A percentile compares a stretch with the other conserved stretches of the same genome.
These are phyloP conservation scores for Linurgus olivaceus DNA, from an alignment of 2,797 vertebrate species.

Conservation along the genomic window DNA sequence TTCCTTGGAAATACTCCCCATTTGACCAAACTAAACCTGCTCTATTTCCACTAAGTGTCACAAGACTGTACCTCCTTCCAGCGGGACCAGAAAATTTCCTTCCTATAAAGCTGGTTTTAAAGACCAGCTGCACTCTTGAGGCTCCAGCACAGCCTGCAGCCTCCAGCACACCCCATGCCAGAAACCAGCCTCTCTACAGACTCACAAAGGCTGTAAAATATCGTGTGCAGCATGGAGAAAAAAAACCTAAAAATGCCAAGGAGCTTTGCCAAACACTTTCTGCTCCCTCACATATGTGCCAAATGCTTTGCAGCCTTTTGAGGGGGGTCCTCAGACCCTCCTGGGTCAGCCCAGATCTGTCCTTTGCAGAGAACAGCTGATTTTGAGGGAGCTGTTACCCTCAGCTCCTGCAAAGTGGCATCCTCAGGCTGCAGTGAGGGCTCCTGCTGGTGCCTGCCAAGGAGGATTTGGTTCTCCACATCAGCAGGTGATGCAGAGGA, in stretches of 20 bases:
- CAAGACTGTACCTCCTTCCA: constrained; percentile 42
- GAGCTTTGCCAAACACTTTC: constrained; percentile 71
- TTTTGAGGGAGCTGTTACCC: not conserved
- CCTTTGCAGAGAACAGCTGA: not conserved
- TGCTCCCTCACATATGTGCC: constrained; percentile 63
- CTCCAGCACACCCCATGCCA: constrained; percentile 72
- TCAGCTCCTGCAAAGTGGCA: not conserved
- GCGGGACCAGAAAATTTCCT: constrained; percentile 54
- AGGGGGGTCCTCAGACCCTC: not conserved
- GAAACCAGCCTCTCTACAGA: constrained; percentile 70
- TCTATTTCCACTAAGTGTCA: constrained; percentile 53
- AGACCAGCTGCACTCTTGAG: constrained; percentile 73
- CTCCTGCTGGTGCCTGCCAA: not conserved
- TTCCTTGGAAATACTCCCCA: constrained; percentile 11
- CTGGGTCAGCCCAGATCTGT: not conserved
- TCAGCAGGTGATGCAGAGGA: not conserved
- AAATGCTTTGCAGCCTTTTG: constrained; percentile 50
- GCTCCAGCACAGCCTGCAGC: constrained; percentile 68
- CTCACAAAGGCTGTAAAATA: constrained; percentile 77
- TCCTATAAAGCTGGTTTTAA: constrained; percentile 69
- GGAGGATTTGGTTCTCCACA: accelerated
- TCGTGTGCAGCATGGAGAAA: constrained; percentile 48
- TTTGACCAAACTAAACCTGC: constrained; percentile 48
- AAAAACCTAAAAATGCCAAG: constrained; percentile 33
- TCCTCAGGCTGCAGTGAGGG: not conserved